Percentiles rank a stretch among this genome's conserved stretches.
Conservation (phyloP, 2,888 invertebrate genomes). For the Diachrysia chrysitis region DNA sequence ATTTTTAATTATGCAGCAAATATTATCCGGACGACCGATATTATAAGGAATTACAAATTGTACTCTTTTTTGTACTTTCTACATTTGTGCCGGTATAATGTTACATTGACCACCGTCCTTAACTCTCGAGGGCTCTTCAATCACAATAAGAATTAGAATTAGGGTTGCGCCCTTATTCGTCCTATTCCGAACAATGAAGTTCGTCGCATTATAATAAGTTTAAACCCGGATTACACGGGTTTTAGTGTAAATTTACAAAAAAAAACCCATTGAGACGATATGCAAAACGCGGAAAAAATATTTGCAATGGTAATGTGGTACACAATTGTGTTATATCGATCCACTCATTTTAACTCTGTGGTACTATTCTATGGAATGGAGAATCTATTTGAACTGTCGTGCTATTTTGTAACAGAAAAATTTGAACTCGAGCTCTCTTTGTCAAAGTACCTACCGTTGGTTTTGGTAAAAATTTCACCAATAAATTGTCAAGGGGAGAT, state of each 20-base stretch:
- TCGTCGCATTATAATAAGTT: conserved; percentile 65
- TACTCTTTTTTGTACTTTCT: background rate
- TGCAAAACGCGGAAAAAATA: conserved; percentile 56
- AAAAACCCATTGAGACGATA: conserved; percentile 55
- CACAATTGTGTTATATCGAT: conserved; percentile 44
- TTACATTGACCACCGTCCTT: conserved; percentile 78
- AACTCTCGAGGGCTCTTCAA: conserved; percentile 71
- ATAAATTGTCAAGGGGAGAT: conserved; percentile 43
- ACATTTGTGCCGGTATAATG: conserved; percentile 66
- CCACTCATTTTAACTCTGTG: conserved; percentile 4
- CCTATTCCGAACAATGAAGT: conserved; percentile 44
- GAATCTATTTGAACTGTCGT: background rate
- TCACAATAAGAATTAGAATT: conserved; percentile 67
- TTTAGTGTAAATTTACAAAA: conserved; percentile 64
- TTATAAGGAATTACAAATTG: background rate
- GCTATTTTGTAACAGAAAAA: background rate
- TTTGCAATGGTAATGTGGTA: conserved; percentile 63
- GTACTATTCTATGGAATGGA: background rate
- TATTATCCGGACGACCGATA: background rate
- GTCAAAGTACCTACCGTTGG: background rate
- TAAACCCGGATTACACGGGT: conserved; percentile 74
- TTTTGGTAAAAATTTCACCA: conserved; percentile 20
- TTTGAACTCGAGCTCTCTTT: background rate
- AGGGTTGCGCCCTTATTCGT: conserved; percentile 67
- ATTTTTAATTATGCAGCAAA: background rate